A percentile compares a stretch with the other conserved stretches of the same genome.
phyloP scores from a whole-genome alignment of 2,113 vertebrate species.

The Embiotoca jacksoni region DNA sequence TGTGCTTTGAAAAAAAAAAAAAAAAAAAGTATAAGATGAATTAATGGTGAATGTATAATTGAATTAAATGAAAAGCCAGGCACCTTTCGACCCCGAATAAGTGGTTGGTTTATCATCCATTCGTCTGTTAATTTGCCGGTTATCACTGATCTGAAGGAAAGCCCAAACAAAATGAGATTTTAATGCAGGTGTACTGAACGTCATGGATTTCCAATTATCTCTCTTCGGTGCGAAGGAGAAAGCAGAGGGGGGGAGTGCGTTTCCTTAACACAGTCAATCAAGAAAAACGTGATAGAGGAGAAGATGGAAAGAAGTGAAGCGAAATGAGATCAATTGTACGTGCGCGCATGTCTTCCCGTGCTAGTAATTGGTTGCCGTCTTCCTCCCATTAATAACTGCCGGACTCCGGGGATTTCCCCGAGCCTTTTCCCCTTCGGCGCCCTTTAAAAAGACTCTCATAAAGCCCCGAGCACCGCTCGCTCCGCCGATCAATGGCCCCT shows the following conservation, averaged over 20 bases:
- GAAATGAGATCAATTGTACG: neutral
- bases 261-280: neutral
- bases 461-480: conserved; percentile 12
- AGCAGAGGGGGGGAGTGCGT: neutral
- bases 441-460: conserved; percentile 17
- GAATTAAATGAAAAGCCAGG: neutral
- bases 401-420: conserved; percentile 53
- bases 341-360: neutral
- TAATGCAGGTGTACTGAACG: conserved; percentile 22
- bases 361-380: conserved; percentile 49
- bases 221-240: neutral
- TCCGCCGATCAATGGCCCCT: conserved; percentile 64
- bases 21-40: no score
- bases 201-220: conserved; percentile 61
- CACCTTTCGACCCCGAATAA: conserved; percentile 32
- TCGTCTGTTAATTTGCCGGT: conserved; percentile 22
- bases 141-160: conserved; percentile 43
- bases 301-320: neutral
- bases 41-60: no score
- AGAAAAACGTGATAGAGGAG: neutral
- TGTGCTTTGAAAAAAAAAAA: no score
- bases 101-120: conserved; percentile 12
- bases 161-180: conserved; percentile 47
- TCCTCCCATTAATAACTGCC: conserved; percentile 61
- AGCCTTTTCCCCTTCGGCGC: conserved; percentile 10